Percentiles rank a stretch among this genome's conserved stretches.
Conservation (phyloP, 1,140 invertebrate genomes). For the Trachymyrmex septentrionalis region DNA sequence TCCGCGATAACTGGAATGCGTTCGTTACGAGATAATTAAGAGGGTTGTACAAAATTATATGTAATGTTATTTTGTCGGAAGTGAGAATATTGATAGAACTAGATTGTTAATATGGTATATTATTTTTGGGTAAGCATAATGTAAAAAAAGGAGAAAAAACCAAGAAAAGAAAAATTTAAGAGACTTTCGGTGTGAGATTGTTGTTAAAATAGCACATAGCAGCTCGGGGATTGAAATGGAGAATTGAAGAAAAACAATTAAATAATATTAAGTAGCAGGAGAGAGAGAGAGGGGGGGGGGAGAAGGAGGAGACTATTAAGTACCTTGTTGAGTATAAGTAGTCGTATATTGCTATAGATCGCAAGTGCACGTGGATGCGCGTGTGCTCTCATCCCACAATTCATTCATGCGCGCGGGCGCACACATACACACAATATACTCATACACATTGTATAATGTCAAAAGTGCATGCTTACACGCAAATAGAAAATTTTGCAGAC, state of each 20-base stretch:
- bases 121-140: constrained; percentile 82
- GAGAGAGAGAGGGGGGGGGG: background rate
- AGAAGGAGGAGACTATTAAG: constrained; percentile 80
- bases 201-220: constrained; percentile 82
- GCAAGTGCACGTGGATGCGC: constrained; percentile 66
- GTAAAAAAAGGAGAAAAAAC: constrained; percentile 67
- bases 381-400: constrained; percentile 57
- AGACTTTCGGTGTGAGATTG: constrained; percentile 71
- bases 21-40: constrained; percentile 69
- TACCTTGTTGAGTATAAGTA: constrained; percentile 86
- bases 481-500: constrained; percentile 45
- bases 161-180: constrained; percentile 44
- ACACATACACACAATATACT: constrained; percentile 15
- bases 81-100: constrained; percentile 79
- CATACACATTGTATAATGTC: constrained; percentile 65
- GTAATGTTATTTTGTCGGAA: constrained; percentile 82
- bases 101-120: constrained; percentile 83
- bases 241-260: constrained; percentile 41
- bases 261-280: constrained; percentile 26
- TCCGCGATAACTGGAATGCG: constrained; percentile 34
- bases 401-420: background rate
- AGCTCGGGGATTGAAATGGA: constrained; percentile 77
- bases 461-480: constrained; percentile 74
- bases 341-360: constrained; percentile 81
- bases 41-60: constrained; percentile 81